Evolutionary conservation across 2,797 vertebrate genomes (phyloP), one percentile per base, ranked within the genome.

Genomic region (Liparis tanakae): DNA sequence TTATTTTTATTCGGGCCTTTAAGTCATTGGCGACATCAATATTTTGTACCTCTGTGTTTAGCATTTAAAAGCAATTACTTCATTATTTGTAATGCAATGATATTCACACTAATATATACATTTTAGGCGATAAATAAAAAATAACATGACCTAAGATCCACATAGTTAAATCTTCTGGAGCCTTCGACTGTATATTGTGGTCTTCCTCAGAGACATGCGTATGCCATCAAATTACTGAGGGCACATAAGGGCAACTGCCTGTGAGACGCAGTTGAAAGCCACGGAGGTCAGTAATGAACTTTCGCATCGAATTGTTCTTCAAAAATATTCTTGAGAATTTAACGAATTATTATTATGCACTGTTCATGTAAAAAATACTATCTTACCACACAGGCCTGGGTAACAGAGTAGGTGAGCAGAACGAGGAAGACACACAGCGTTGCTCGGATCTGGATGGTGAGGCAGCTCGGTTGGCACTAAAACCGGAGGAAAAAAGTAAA

Each of bases 391-490:
- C 96, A 98, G 79, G 96, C 96, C 94, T 99, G 98, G 76, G 97
- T 96, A 70, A 98, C 95, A 0, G 97, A 96, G 89, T 97, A 99
- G 88, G 96, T 96, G 85, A 99, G 93, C 86, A 98, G 93, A 67
- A 96, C 96, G 43, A 99, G 95, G 91, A 97, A 96, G 83, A 97
- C 89, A 84, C 94, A 98, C 75, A 99, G 91, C 80, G 95, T 90
- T 0, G 98, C 98, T 87, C 97, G 95, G 83, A 99, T 98, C 93
- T 96, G 96, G 91, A 98, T 97, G 74, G 97, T 98, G 91, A 99
- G 97, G 95, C 97, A 99, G 81, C 96, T 96, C 63, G 98, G 98
- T 91, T 98, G 96, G 92, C 98, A 99, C 98, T 99, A 71, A 62
- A 88, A 74, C 55, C 60, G 72, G 18, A 80, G 6, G 34, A 39